Evolutionary conservation across 2,888 invertebrate genomes (phyloP).

Genomic region (Endomychus coccineus): DNA sequence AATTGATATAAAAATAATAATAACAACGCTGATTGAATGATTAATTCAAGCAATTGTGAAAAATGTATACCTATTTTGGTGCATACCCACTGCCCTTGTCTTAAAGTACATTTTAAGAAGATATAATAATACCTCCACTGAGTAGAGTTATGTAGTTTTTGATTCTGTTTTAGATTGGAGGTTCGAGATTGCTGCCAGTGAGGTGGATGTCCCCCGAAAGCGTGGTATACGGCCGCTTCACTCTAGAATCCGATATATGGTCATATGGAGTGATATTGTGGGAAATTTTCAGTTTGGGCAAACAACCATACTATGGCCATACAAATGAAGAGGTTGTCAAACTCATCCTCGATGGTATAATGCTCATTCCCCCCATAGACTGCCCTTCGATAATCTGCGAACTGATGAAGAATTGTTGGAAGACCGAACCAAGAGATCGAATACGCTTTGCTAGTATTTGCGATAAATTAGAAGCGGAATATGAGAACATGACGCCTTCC

Average conservation of each 20-base stretch:
- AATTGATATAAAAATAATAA: too few relatives aligned
- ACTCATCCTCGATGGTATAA: conserved; percentile 70
- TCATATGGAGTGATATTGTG: conserved; percentile 88
- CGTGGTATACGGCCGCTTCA: conserved; percentile 81
- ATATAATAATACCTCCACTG: too few relatives aligned
- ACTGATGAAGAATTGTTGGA: conserved; percentile 75
- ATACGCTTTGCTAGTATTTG: conserved; percentile 65
- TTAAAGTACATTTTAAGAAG: too few relatives aligned
- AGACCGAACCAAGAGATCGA: conserved; percentile 70
- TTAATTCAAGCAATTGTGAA: too few relatives aligned
- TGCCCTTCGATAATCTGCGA: conserved; percentile 66
- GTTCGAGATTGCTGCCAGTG: conserved; percentile 74
- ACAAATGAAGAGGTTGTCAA: conserved; percentile 81
- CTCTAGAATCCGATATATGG: conserved; percentile 89
- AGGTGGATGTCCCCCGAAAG: conserved; percentile 97
- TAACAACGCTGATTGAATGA: too few relatives aligned
- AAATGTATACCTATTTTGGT: too few relatives aligned
- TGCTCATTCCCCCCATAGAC: conserved; percentile 71
- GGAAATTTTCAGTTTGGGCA: conserved; percentile 91
- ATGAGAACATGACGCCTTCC: too few relatives aligned
- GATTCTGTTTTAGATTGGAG: conserved; percentile 57
- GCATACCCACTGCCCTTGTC: too few relatives aligned
- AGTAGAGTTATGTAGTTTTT: too few relatives aligned
- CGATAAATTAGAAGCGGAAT: conserved; percentile 51
- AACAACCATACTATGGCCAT: conserved; percentile 87